A percentile compares a stretch with the other conserved stretches of the same genome.
phyloP scores from a whole-genome alignment of 2,797 vertebrate species.

The Tachyglossus aculeatus region DNA sequence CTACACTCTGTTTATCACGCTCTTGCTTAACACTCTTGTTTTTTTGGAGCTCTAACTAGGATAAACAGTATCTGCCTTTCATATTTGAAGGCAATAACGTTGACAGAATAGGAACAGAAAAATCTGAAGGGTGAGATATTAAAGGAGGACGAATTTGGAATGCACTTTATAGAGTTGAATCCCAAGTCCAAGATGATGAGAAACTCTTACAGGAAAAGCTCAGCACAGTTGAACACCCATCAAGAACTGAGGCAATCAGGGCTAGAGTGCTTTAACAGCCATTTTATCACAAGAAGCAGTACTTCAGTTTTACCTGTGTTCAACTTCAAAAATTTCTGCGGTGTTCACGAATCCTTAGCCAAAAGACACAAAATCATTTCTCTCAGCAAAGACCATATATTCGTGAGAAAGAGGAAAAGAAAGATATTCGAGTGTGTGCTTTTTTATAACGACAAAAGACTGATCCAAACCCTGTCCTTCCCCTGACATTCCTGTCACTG shows the following conservation, averaged over 20 bases:
- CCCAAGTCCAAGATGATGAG: neutral
- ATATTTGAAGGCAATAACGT: too few species aligned
- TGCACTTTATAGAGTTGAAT: neutral
- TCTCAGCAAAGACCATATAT: neutral
- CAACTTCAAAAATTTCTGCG: neutral
- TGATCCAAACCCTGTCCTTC: too few species aligned
- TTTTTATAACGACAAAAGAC: too few species aligned
- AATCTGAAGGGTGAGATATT: too few species aligned
- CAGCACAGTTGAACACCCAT: neutral
- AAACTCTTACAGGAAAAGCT: neutral
- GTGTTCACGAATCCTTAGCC: neutral
- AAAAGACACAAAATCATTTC: neutral
- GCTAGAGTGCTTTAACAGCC: neutral
- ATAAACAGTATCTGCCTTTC: too few species aligned
- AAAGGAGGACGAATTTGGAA: too few species aligned
- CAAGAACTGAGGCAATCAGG: neutral
- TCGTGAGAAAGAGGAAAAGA: too few species aligned
- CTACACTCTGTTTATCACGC: too few species aligned
- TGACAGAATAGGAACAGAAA: too few species aligned
- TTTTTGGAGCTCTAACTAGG: too few species aligned
- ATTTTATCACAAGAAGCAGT: neutral
- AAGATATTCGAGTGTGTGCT: neutral
- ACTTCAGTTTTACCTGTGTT: neutral
- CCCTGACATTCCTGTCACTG: too few species aligned
- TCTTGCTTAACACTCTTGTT: too few species aligned